Evolutionary conservation across 1,140 invertebrate genomes (phyloP).

Genomic region (Lanistes nyassanus): DNA sequence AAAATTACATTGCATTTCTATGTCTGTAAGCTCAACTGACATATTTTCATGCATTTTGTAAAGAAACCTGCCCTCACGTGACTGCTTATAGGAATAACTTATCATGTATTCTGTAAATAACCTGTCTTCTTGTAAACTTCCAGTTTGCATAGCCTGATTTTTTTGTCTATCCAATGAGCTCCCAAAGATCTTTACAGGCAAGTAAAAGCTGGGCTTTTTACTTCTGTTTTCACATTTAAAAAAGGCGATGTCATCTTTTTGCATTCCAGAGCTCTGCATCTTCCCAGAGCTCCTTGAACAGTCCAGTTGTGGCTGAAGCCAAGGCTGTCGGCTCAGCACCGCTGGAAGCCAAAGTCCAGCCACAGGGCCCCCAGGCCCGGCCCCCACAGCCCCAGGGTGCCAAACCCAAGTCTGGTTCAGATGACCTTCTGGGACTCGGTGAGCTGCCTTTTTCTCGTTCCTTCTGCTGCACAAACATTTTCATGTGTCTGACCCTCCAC

Average conservation of each 20-base stretch:
- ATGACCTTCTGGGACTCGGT: conserved; percentile 76
- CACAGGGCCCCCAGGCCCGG: conserved; percentile 1
- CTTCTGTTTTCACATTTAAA: no score
- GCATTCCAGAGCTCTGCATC: neutral
- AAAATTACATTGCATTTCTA: no score
- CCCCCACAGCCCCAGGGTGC: conserved; percentile 22
- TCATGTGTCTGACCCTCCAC: neutral
- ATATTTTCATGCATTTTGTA: no score
- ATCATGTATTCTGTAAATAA: no score
- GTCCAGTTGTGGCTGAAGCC: neutral
- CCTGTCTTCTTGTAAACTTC: no score
- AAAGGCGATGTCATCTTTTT: neutral
- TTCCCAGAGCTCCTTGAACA: neutral
- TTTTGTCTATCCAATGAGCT: no score
- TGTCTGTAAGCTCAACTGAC: no score
- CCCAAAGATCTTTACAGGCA: no score
- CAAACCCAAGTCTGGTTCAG: conserved; percentile 26
- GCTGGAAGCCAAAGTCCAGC: neutral
- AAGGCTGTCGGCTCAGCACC: neutral
- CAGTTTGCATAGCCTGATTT: no score
- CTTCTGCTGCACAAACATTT: neutral
- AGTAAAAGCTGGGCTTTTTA: no score
- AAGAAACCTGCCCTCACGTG: no score
- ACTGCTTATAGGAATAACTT: no score
- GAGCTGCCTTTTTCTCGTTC: conserved; percentile 21